These are phyloP conservation scores for Micrastur ruficollis DNA, from an alignment of 2,797 vertebrate genomes.

Conservation along the genomic window DNA sequence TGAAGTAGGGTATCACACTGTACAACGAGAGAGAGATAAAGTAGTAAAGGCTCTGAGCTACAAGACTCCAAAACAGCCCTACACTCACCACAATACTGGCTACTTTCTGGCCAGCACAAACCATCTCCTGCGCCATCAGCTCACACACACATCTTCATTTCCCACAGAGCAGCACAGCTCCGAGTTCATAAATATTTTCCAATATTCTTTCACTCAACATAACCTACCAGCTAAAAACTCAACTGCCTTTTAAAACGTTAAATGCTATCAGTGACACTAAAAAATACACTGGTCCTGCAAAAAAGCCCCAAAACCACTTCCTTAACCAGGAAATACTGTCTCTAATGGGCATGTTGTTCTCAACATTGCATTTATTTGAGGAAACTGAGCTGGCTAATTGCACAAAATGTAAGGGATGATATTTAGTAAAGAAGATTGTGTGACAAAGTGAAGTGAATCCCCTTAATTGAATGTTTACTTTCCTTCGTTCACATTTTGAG, in stretches of 20 bases:
- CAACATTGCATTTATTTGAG: background rate
- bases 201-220: background rate
- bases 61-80: background rate
- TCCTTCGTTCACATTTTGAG: background rate
- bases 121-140: background rate
- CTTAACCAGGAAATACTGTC: background rate
- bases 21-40: background rate
- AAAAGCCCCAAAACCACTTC: background rate
- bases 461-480: background rate
- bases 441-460: background rate
- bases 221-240: background rate
- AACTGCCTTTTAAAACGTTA: background rate
- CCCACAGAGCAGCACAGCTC: background rate
- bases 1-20: background rate
- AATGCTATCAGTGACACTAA: background rate
- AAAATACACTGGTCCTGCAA: background rate
- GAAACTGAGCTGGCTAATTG: background rate
- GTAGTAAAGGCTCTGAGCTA: background rate
- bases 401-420: background rate
- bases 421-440: background rate
- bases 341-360: background rate
- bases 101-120: background rate
- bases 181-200: background rate
- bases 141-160: background rate
- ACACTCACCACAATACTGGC: background rate